Evolutionary conservation across 2,888 invertebrate species (phyloP).

Genomic region (Salticus scenicus): DNA sequence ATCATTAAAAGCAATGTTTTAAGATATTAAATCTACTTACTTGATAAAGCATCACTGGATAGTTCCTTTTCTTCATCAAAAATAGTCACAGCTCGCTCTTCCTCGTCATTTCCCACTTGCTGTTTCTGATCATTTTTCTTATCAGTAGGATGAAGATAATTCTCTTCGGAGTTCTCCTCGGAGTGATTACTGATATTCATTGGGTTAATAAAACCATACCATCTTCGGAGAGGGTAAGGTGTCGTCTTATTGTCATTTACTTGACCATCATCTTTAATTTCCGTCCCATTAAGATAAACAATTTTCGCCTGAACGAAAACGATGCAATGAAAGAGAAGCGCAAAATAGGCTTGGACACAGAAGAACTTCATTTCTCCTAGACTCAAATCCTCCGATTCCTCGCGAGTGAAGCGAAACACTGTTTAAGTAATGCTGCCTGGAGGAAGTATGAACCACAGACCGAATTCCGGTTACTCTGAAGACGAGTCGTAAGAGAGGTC

Average conservation of each 20-base stretch:
- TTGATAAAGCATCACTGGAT: too few species aligned
- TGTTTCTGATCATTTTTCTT: constrained; percentile 43
- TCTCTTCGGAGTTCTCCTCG: background rate
- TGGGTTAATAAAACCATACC: constrained; percentile 45
- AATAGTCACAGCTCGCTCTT: too few species aligned
- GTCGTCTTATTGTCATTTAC: constrained; percentile 19
- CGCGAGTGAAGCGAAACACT: background rate
- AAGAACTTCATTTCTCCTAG: background rate
- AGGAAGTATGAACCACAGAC: constrained; percentile 34
- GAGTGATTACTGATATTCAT: constrained; percentile 60
- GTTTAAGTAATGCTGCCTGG: constrained; percentile 1
- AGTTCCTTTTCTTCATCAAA: too few species aligned
- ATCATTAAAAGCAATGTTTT: too few species aligned
- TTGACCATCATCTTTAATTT: constrained; percentile 9
- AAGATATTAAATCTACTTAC: too few species aligned
- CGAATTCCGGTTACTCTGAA: constrained; percentile 49
- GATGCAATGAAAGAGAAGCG: background rate
- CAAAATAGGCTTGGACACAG: background rate
- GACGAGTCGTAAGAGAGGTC: constrained; percentile 15
- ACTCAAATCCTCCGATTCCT: background rate
- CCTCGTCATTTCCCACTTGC: too few species aligned
- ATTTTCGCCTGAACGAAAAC: constrained; percentile 25
- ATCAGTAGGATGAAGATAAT: background rate
- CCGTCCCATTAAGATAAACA: constrained; percentile 51
- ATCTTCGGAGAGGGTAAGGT: background rate